These are phyloP conservation scores for Phainopepla nitens DNA, from an alignment of 2,113 vertebrate species.

Conservation along the genomic window DNA sequence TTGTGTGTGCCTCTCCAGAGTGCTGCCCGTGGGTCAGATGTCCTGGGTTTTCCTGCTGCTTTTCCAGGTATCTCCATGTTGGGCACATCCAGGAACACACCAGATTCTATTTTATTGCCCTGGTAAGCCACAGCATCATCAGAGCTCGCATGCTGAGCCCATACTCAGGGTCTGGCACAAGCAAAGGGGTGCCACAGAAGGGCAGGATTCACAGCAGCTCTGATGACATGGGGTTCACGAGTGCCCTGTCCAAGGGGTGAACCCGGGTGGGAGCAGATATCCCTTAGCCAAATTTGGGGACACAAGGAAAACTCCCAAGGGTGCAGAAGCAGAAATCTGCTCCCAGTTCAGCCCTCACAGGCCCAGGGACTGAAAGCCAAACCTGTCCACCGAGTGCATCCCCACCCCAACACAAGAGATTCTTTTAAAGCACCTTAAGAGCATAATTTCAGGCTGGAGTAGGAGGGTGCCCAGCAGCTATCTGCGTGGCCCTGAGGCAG, in stretches of 20 bases:
- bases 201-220: neutral
- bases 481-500: neutral
- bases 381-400: rapidly evolving
- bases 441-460: rapidly evolving
- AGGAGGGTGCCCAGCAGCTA: neutral
- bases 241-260: neutral
- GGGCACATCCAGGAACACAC: neutral
- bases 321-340: neutral
- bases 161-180: rapidly evolving
- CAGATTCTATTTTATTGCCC: neutral
- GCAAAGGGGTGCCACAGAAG: neutral
- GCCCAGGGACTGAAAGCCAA: neutral
- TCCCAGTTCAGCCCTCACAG: neutral
- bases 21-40: neutral
- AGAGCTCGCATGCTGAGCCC: rapidly evolving
- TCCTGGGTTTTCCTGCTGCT: rapidly evolving
- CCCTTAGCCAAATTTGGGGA: neutral
- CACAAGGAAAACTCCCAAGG: neutral
- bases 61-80: neutral
- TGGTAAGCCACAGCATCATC: neutral
- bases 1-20: rapidly evolving
- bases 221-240: rapidly evolving
- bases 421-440: neutral
- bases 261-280: rapidly evolving
- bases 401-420: neutral